Evolutionary conservation across 2,797 vertebrate species (phyloP), one percentile per base, ranked within the genome.

Genomic region (Scarus forsteni): DNA sequence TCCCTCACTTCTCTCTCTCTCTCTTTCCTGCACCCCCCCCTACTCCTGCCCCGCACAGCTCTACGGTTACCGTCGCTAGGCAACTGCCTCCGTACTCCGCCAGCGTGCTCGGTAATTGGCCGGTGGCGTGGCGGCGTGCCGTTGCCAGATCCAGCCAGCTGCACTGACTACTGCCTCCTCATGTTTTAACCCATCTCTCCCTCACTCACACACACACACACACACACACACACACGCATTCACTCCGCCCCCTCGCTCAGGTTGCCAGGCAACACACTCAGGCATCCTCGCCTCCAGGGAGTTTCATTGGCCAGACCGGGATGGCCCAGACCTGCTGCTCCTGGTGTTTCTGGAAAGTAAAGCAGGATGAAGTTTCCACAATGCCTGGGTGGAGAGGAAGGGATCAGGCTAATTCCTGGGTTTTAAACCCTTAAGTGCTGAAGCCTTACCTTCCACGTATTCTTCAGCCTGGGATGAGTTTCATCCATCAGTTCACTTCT

Each of bases 191-290:
- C 13, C 27, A 15, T 14, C 18, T 5, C 18, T 15, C 10, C 3
- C 54, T 15, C 40, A 7, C 66, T 19, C 55, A 10, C 60, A 18
- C 66, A 51, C 61, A 44, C 60, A 55, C 60, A 62, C 42, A 71
- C 38, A 48, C 60, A 61, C 70, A 62, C 59, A 60, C 44, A 62
- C 46, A 50, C 52, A 77, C 14, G 61, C 45, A 76, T 5, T 50
- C 71, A 63, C 58, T 52, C 69, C 70, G 1, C 76, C 71, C 58
- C 73, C 72, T 77, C 52, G 15, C 84, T 76, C 59, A 38, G 51
- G 96, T 99, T 96, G 96, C 97, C 96, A 96, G 94, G 97, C 93
- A 96, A 97, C 96, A 92, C 86, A 92, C 92, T 94, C 86, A 90
- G 79, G 93, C 91, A 94, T 90, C 88, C 76, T 19, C 85, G 88